Base-by-base conservation (phyloP, 2,113 vertebrate genomes). In the Malurus cyaneus region DNA sequence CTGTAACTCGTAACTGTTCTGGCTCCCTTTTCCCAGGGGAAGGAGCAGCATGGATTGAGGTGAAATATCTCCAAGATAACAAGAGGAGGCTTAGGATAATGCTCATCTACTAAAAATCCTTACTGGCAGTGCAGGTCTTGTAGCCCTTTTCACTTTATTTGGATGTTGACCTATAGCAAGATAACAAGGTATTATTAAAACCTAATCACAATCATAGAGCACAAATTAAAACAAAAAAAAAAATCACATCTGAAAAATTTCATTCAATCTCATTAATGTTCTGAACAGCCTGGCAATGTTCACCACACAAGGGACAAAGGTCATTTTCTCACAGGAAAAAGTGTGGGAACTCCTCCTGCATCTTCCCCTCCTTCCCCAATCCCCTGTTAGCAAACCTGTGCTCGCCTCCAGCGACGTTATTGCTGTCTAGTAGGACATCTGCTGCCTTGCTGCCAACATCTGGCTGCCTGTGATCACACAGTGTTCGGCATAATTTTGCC, bases 341-440 rank as follows among this genome's bases (percentile, higher is more conserved):
- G 39, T 39, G 28, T 8, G 88, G 9, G 20, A 81, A 34, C 26
- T 34, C n/a, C 84, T 81, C 80, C 72, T 81, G 46, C 52, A 54
- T 41, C 71, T 60, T 59, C 85, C 65, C 50, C 12, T 80, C 60
- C 41, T 64, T 67, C 64, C 44, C 53, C 80, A 94, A 44, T 14
- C 36, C 64, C 44, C 3, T 44, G 64, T 46, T 70, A 73, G 78
- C n/a, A 87, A 96, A 80, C 0, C 2, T 80, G 82, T 62, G 21
- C 81, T 67, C 77, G 82, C 89, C 93, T 93, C 60, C 85, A 83
- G 85, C 73, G 86, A 92, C 91, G 95, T 95, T 94, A 91, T 62
- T 96, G 89, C 85, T 93, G 92, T 94, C 94, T 96, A 88, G 84
- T 80, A 92, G 91, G 89, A 96, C 96, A 96, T 92, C 96, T 97